Conservation (phyloP, 2,113 vertebrate genomes). For the Hiodon tergisus region DNA sequence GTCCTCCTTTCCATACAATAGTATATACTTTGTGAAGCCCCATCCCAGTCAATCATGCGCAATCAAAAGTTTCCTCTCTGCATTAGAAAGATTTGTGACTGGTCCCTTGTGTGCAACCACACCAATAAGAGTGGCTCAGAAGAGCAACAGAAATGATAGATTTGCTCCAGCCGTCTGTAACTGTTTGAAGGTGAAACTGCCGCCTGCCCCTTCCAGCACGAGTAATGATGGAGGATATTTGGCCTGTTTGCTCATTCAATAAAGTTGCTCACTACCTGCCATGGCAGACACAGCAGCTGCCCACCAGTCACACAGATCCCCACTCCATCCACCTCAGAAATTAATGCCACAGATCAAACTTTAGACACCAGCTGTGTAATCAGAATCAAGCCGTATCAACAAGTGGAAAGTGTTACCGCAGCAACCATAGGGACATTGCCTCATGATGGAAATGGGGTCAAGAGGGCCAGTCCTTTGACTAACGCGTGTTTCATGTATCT, state of each 20-base stretch:
- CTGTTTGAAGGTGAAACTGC: neutral
- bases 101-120: no score
- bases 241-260: no score
- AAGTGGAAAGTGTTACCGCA: conserved; percentile 17
- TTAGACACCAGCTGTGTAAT: conserved; percentile 2
- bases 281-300: neutral
- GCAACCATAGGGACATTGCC: conserved; percentile 14
- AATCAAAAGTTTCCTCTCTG: no score
- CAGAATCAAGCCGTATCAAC: neutral
- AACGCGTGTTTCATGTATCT: neutral
- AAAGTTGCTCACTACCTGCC: neutral
- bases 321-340: neutral
- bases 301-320: neutral
- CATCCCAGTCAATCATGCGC: no score
- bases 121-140: no score
- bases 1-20: no score
- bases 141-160: neutral
- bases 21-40: no score
- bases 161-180: neutral
- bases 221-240: neutral
- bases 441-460: neutral
- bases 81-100: no score
- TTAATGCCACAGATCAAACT: conserved; percentile 16
- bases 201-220: neutral
- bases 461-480: neutral